A percentile compares a stretch with the other conserved stretches of the same genome.
These are phyloP conservation scores for Mirza zaza DNA, from an alignment of 2,113 vertebrate species.

Conservation along the genomic window DNA sequence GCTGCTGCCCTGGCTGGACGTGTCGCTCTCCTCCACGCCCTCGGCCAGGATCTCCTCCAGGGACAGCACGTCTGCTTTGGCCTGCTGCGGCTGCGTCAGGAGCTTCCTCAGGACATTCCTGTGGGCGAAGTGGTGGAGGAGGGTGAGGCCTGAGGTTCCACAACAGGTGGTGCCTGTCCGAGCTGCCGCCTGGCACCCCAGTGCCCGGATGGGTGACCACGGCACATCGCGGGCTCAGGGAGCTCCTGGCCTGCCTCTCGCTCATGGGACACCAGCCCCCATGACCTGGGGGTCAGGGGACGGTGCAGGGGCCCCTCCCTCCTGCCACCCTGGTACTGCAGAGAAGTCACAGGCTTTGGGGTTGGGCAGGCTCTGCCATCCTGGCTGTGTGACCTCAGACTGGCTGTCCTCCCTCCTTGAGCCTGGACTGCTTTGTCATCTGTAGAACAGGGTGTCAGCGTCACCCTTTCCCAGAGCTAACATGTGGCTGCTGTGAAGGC, in stretches of 20 bases:
- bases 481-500: background rate
- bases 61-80: conserved; percentile 94
- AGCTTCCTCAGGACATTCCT: conserved; percentile 98
- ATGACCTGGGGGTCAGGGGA: background rate
- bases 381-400: background rate
- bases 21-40: conserved; percentile 91
- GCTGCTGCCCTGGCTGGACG: conserved; percentile 83
- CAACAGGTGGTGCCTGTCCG: fast-evolving
- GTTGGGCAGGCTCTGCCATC: background rate
- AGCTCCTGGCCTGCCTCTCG: background rate
- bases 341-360: background rate
- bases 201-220: fast-evolving
- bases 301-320: fast-evolving
- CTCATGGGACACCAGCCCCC: too few species aligned
- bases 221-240: fast-evolving
- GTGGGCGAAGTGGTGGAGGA: background rate
- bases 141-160: background rate
- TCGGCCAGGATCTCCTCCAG: conserved; percentile 98
- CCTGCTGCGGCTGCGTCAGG: conserved; percentile 94
- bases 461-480: background rate
- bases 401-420: background rate
- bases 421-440: background rate
- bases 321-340: background rate
- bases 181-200: fast-evolving
- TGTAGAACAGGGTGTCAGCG: fast-evolving